Evolutionary conservation across 2,888 invertebrate genomes (phyloP).

Genomic region (Harpalus rufipes): DNA sequence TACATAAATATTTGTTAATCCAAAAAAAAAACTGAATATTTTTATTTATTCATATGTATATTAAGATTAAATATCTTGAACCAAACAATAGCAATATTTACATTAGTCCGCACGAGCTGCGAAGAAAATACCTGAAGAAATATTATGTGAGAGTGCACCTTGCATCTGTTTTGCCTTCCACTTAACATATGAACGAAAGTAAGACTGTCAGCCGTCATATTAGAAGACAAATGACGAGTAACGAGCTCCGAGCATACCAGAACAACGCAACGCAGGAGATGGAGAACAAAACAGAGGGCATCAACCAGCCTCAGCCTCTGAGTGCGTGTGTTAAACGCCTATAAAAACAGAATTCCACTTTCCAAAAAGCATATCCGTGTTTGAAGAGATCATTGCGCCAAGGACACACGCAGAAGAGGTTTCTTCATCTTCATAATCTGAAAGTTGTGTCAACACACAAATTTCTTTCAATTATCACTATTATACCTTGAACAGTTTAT

Average conservation of each 20-base stretch:
- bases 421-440: slow-evolving; percentile 6
- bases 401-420: slow-evolving; percentile 28
- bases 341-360: slow-evolving; percentile 59
- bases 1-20: too few relatives aligned
- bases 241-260: not conserved
- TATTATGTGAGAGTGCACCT: slow-evolving; percentile 7
- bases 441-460: slow-evolving; percentile 24
- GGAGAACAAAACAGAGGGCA: slow-evolving; percentile 9
- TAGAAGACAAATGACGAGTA: slow-evolving; percentile 21
- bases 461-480: slow-evolving; percentile 23
- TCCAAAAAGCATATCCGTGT: slow-evolving; percentile 62
- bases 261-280: not conserved
- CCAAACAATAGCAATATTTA: not conserved
- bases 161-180: slow-evolving; percentile 19
- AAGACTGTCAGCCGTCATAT: slow-evolving; percentile 44
- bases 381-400: slow-evolving; percentile 24
- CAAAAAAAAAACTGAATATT: too few relatives aligned
- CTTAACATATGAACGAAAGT: slow-evolving; percentile 53
- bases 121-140: not conserved
- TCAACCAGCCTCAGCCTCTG: not conserved
- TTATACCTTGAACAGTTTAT: slow-evolving; percentile 24
- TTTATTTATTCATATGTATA: too few relatives aligned
- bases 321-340: slow-evolving; percentile 45
- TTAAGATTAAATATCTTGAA: not conserved
- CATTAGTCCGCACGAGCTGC: not conserved